A percentile compares a stretch with the other conserved stretches of the same genome.
Evolutionary conservation across 2,113 vertebrate genomes (phyloP).

Genomic region (Otis tarda): DNA sequence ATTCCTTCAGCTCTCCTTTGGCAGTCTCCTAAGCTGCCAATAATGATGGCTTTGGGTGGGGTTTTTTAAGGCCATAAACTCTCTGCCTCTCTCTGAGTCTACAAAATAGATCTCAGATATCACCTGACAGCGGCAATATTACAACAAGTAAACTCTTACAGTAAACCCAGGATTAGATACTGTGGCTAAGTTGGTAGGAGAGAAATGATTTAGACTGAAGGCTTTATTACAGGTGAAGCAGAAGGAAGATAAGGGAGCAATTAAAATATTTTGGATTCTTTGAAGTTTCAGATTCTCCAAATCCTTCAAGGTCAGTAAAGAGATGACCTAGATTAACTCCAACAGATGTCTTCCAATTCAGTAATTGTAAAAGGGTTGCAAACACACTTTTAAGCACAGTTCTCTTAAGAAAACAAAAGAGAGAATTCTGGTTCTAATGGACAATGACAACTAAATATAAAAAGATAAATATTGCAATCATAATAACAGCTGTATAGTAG

Average conservation of each 20-base stretch:
- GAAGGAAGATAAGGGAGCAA: neutral
- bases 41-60: neutral
- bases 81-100: neutral
- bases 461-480: neutral
- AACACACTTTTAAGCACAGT: neutral
- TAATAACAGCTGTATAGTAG: neutral
- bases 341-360: neutral
- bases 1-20: neutral
- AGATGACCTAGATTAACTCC: neutral
- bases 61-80: neutral
- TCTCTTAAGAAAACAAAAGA: neutral
- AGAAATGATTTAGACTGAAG: neutral
- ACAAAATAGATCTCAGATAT: neutral
- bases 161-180: neutral
- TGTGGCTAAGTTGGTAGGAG: neutral
- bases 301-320: neutral
- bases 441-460: neutral
- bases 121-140: neutral
- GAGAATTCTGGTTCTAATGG: neutral
- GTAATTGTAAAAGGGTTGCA: neutral
- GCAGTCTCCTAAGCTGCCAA: neutral
- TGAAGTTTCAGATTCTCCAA: neutral
- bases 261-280: conserved; percentile 20
- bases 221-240: neutral
- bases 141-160: neutral